A percentile compares a stretch with the other conserved stretches of the same genome.
phyloP scores from a whole-genome alignment of 2,888 invertebrate genomes.

The Psylliodes chrysocephalus region DNA sequence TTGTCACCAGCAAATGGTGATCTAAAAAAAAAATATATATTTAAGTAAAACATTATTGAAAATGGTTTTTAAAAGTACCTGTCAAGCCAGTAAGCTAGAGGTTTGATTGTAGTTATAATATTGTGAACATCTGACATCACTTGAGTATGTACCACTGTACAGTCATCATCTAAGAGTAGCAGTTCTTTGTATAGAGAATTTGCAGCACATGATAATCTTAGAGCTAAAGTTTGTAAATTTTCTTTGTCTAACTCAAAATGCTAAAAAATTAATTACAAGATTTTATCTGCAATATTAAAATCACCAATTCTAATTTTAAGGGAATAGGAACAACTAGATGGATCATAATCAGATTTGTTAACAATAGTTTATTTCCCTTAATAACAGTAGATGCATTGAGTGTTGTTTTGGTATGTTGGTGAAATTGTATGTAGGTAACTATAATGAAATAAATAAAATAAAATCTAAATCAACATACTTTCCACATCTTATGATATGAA shows the following conservation, averaged over 20 bases:
- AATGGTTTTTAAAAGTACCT: conserved; percentile 65
- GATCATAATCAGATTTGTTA: no score
- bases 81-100: conserved; percentile 91
- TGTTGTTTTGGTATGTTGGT: no score
- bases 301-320: no score
- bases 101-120: conserved; percentile 85
- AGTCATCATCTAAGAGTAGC: conserved; percentile 66
- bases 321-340: no score
- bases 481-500: no score
- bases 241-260: conserved; percentile 92
- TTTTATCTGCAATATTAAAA: no score
- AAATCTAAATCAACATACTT: no score
- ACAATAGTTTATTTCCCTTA: no score
- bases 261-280: conserved; percentile 69
- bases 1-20: conserved; percentile 73
- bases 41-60: conserved; percentile 4
- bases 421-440: no score
- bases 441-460: no score
- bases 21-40: conserved; percentile 53
- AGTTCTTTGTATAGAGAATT: conserved; percentile 80
- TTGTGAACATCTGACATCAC: conserved; percentile 87
- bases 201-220: conserved; percentile 86
- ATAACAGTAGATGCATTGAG: no score
- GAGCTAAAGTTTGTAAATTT: conserved; percentile 88
- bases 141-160: conserved; percentile 76